Evolutionary conservation across 2,113 vertebrate genomes (phyloP), one percentile per base, ranked within the genome.

Genomic region (Oncorhynchus keta): DNA sequence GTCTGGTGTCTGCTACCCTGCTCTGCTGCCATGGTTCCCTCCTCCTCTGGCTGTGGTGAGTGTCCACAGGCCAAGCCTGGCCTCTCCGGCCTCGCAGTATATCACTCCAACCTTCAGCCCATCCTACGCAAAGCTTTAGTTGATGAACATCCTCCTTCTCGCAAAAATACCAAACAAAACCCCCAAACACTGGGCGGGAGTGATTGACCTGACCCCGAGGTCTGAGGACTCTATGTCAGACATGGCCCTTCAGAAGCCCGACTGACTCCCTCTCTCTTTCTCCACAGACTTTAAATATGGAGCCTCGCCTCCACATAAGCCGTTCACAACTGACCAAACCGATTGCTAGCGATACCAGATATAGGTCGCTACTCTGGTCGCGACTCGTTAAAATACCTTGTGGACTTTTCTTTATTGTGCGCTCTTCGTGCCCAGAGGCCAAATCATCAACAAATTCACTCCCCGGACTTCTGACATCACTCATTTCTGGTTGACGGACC

Each of bases 231-330:
- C 76, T 79, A 69, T 26, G 13, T 78, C 66, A 68, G 66, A 76
- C 71, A 76, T 22, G 22, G 67, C 49, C 35, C 30, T 78, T 55
- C 39, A 51, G 77, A 83, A 85, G 28, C 62, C 9, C 24, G 4
- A 18, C 48, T 14, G 13, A 69, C 73, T 81, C 55, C 74, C 49
- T 81, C 80, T 57, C 59, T 45, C 39, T 45, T n/a, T 55, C 59
- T 24, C 59, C 72, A 84, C 84, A 90, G 51, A 84, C 83, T 78
- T 73, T 83, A 88, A 89, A 89, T 83, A 70, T 70, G 75, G 77
- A 81, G 82, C 73, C 55, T 80, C 14, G 45, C 78, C 83, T 87
- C 79, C 67, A n/a, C 79, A 81, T 84, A 81, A 82, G 82, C 81
- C 77, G 84, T 74, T 84, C 79, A 39, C 70, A 73, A 79, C 66